A percentile compares a stretch with the other conserved stretches of the same genome.
Evolutionary conservation across 1,140 invertebrate species (phyloP).

Genomic region (Leucophenga varia): DNA sequence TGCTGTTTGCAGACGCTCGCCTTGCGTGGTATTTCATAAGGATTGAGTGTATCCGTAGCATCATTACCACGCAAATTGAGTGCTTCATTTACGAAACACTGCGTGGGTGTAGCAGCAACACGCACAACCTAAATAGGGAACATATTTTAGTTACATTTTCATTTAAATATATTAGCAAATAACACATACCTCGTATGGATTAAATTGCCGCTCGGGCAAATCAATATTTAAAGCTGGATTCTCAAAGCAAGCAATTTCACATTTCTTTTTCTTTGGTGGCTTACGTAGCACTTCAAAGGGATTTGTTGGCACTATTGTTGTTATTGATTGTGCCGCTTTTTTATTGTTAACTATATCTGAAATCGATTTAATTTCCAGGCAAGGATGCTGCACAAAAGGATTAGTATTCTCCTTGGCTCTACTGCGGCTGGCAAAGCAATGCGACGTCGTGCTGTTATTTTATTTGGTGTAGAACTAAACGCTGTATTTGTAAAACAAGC

Average conservation of each 20-base stretch:
- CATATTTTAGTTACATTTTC: not conserved
- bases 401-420: conserved; percentile 26
- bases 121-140: conserved; percentile 32
- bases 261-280: conserved; percentile 51
- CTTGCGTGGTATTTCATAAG: conserved; percentile 45
- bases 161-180: no score
- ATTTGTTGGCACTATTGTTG: conserved; percentile 22
- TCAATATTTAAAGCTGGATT: conserved; percentile 53
- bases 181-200: conserved; percentile 46
- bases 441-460: conserved; percentile 31
- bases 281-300: conserved; percentile 52
- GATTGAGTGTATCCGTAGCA: conserved; percentile 35
- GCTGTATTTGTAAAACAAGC: conserved; percentile 49
- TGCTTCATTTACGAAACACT: conserved; percentile 44
- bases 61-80: conserved; percentile 44
- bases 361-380: conserved; percentile 50
- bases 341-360: conserved; percentile 25
- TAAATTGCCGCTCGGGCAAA: conserved; percentile 48
- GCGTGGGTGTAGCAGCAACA: conserved; percentile 17
- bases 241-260: conserved; percentile 45
- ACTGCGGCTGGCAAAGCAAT: not conserved
- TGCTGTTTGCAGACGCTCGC: conserved; percentile 21
- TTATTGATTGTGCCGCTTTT: conserved; percentile 2
- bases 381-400: conserved; percentile 23
- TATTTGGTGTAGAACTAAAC: conserved; percentile 50